phyloP scores from a whole-genome alignment of 2,797 vertebrate genomes.

The Ctenopoma multispine region DNA sequence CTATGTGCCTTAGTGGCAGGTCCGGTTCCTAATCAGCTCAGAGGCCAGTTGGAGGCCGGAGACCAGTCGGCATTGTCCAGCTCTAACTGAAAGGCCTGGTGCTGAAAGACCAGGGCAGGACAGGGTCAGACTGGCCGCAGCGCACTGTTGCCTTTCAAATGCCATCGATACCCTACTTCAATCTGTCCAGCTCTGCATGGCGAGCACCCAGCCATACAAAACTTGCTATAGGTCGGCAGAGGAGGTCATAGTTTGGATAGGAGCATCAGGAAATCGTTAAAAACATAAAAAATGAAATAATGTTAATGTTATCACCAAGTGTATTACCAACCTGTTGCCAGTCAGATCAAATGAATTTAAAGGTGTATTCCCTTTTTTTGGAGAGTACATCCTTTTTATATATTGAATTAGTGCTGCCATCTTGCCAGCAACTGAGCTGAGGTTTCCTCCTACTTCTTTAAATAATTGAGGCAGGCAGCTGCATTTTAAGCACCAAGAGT shows the following conservation, averaged over 20 bases:
- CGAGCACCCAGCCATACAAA: conserved; percentile 18
- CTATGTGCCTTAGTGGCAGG: conserved; percentile 70
- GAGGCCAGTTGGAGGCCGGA: conserved; percentile 66
- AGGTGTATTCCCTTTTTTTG: not conserved
- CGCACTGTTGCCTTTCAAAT: conserved; percentile 76
- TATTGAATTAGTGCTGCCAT: not conserved
- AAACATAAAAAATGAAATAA: no score
- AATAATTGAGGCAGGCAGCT: no score
- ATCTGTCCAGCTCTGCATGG: conserved; percentile 41
- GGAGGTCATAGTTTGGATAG: not conserved
- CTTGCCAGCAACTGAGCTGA: no score
- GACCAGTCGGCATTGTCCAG: conserved; percentile 77
- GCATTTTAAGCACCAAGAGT: no score
- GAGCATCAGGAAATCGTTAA: not conserved
- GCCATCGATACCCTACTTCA: conserved; percentile 66
- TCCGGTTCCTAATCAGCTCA: conserved; percentile 85
- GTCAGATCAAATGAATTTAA: not conserved
- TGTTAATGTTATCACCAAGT: not conserved
- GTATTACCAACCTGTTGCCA: not conserved
- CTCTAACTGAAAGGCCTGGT: conserved; percentile 72
- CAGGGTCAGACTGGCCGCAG: conserved; percentile 80
- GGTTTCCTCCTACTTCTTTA: no score
- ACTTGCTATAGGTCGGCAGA: not conserved
- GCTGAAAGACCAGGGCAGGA: conserved; percentile 72
- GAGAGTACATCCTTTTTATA: not conserved